A percentile compares a stretch with the other conserved stretches of the same genome.
phyloP scores from a whole-genome alignment of 2,113 vertebrate species.

The Egretta garzetta region DNA sequence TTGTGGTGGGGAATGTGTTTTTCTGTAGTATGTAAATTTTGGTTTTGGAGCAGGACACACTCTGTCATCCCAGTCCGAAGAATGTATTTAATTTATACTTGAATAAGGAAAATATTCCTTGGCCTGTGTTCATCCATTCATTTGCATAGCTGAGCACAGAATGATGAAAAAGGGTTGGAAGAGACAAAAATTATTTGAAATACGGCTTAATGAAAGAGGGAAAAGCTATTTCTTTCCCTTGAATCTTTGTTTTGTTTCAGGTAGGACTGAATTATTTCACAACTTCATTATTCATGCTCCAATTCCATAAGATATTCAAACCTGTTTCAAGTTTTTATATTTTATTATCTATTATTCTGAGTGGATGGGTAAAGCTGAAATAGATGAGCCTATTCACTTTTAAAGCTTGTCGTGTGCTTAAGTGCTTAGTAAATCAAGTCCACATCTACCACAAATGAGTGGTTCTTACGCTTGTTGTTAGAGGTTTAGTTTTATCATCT shows the following conservation, averaged over 20 bases:
- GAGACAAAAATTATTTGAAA: neutral
- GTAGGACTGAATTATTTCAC: slow-evolving; percentile 27
- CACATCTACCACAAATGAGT: neutral
- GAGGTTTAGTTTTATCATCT: neutral
- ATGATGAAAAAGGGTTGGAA: neutral
- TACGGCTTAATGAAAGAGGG: neutral
- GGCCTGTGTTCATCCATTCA: neutral
- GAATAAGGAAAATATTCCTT: neutral
- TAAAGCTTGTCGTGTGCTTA: neutral
- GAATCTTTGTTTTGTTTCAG: slow-evolving; percentile 34
- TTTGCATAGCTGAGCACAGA: neutral
- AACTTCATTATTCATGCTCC: slow-evolving; percentile 20
- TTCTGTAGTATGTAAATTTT: neutral
- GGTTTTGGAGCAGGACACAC: neutral
- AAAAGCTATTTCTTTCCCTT: neutral
- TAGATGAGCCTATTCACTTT: slow-evolving; percentile 17
- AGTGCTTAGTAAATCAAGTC: neutral
- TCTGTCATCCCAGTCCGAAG: neutral
- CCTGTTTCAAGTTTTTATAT: slow-evolving; percentile 44
- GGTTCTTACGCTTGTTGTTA: neutral
- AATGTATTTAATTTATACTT: neutral
- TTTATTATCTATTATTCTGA: slow-evolving; percentile 35
- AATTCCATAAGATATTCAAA: neutral
- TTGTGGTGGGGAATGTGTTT: neutral
- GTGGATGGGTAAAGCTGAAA: slow-evolving; percentile 9